Evolutionary conservation across 2,113 vertebrate genomes (phyloP).

Genomic region (Chloropsis hardwickii): DNA sequence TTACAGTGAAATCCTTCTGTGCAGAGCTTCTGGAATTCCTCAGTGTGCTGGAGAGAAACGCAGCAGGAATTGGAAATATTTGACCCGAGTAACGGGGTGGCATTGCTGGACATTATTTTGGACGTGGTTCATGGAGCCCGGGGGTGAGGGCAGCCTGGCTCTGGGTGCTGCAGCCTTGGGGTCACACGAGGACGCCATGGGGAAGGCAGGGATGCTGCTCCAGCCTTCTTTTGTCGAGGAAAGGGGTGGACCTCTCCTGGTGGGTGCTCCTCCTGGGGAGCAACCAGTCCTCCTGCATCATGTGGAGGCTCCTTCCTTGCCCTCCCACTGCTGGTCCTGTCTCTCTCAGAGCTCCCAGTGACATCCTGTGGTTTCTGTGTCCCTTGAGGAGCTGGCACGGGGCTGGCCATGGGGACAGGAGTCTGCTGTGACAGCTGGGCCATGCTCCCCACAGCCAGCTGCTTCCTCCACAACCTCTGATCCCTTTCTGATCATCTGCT

Average conservation of each 20-base stretch:
- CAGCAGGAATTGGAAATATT: background rate
- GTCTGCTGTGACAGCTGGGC: background rate
- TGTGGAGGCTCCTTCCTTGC: background rate
- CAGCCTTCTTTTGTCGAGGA: background rate
- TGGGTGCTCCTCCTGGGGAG: background rate
- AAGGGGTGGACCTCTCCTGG: background rate
- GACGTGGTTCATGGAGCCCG: background rate
- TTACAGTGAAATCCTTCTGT: background rate
- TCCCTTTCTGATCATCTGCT: background rate
- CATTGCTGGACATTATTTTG: background rate
- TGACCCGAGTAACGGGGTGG: background rate
- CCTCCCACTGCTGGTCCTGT: background rate
- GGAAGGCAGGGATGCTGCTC: background rate
- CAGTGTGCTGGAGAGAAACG: background rate
- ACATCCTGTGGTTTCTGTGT: background rate
- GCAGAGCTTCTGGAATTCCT: background rate
- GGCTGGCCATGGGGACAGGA: background rate
- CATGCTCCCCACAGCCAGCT: background rate
- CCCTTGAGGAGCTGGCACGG: background rate
- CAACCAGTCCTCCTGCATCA: background rate
- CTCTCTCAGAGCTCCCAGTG: background rate
- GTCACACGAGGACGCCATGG: accelerated
- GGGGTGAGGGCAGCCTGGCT: background rate
- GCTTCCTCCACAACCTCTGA: background rate
- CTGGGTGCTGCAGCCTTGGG: background rate